phyloP scores from a whole-genome alignment of 2,113 vertebrate genomes.

The Bungarus multicinctus region DNA sequence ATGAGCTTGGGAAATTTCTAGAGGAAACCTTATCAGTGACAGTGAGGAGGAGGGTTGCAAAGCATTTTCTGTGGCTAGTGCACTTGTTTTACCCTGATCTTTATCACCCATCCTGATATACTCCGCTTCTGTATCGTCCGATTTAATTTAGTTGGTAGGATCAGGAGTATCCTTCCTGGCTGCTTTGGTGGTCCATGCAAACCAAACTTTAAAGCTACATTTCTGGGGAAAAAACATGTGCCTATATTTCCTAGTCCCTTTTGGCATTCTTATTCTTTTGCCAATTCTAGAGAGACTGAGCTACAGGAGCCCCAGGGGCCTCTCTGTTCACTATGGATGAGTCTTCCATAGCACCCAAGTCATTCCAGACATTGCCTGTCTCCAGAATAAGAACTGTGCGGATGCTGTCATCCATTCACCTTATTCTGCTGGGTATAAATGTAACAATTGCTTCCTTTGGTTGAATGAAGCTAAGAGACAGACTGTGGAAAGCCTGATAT shows the following conservation, averaged over 20 bases:
- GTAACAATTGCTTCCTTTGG: neutral
- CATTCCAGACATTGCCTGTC: neutral
- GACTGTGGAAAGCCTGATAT: neutral
- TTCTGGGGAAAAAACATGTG: neutral
- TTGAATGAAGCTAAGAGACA: neutral
- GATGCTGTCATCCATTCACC: neutral
- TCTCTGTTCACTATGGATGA: neutral
- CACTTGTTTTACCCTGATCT: neutral
- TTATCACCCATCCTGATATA: neutral
- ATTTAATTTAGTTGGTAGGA: neutral
- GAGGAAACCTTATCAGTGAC: neutral
- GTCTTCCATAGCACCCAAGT: neutral
- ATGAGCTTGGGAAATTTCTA: slow-evolving; percentile 12
- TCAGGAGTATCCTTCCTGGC: neutral
- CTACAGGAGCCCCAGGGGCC: neutral
- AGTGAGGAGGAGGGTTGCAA: neutral
- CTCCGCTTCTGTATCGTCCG: neutral
- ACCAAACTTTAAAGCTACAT: neutral
- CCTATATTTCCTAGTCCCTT: neutral
- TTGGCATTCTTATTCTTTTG: neutral
- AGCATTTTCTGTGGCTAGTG: rapidly evolving
- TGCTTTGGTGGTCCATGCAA: neutral
- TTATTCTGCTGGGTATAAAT: neutral
- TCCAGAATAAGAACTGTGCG: neutral
- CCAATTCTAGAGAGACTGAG: neutral